Evolutionary conservation across 2,888 invertebrate genomes (phyloP).

Genomic region (Coremacera marginata): DNA sequence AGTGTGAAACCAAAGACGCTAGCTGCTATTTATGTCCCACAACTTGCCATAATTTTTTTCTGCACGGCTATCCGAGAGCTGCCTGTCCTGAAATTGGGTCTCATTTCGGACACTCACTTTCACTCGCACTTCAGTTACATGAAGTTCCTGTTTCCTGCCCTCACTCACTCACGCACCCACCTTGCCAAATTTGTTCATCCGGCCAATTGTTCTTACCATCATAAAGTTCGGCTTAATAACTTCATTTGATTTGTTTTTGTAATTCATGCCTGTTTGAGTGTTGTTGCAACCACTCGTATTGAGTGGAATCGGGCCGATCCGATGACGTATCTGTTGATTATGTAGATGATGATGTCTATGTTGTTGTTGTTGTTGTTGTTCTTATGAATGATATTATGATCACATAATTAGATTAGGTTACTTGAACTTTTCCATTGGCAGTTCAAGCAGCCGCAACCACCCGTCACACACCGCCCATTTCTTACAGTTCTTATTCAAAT

Average conservation of each 20-base stretch:
- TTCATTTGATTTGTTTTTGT: constrained; percentile 43
- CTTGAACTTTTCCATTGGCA: constrained; percentile 6
- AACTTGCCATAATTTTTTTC: constrained; percentile 62
- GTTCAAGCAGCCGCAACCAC: background rate
- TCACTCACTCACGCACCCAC: background rate
- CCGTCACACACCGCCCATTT: background rate
- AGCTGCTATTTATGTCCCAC: constrained; percentile 43
- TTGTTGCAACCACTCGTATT: background rate
- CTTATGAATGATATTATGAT: constrained; percentile 19
- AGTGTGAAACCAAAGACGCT: constrained; percentile 30
- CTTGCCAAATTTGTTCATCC: constrained; percentile 42
- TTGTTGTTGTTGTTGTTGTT: constrained; percentile 3
- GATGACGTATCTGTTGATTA: background rate
- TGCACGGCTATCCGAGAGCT: background rate
- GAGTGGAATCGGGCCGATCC: background rate
- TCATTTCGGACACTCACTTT: background rate
- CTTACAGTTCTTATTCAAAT: background rate
- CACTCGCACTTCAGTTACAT: background rate
- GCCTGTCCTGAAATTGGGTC: background rate
- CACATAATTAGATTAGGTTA: constrained; percentile 35
- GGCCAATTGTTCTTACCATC: constrained; percentile 52
- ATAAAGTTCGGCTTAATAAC: constrained; percentile 58
- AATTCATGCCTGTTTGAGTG: constrained; percentile 8
- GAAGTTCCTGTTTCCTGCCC: background rate
- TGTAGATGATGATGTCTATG: background rate